Conservation (phyloP, 2,113 vertebrate genomes). For the Stomatorhinus ivindoensis region DNA sequence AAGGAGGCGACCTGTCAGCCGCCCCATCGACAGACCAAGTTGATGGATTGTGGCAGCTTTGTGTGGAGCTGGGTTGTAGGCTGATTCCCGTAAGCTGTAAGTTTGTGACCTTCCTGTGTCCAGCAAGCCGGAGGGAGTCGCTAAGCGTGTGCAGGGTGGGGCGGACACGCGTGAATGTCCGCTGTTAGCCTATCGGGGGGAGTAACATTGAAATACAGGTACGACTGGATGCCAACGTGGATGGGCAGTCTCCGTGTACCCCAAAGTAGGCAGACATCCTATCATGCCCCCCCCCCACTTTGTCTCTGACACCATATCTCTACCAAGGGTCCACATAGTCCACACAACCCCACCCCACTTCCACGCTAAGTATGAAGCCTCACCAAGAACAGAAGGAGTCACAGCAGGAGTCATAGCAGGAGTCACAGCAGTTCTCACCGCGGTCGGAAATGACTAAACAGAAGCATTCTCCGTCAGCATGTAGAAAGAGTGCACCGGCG, state of each 20-base stretch:
- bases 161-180: neutral
- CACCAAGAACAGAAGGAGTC: neutral
- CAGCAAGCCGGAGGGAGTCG: neutral
- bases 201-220: neutral
- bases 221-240: conserved; percentile 40
- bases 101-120: neutral
- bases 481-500: neutral
- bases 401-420: no score
- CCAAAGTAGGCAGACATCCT: conserved; percentile 46
- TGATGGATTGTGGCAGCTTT: neutral
- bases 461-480: neutral
- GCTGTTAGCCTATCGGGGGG: no score
- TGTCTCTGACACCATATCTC: neutral
- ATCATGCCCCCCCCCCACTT: neutral
- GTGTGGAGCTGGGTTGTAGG: neutral
- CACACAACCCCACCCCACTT: neutral
- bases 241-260: conserved; percentile 13
- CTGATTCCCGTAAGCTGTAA: neutral
- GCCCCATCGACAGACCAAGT: neutral
- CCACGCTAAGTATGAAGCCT: neutral
- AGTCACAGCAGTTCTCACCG: neutral
- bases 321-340: neutral
- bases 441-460: neutral
- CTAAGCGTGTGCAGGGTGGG: neutral
- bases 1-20: neutral